A percentile compares a stretch with the other conserved stretches of the same genome.
phyloP scores from a whole-genome alignment of 23 tunicate species.

The Styela clava region DNA sequence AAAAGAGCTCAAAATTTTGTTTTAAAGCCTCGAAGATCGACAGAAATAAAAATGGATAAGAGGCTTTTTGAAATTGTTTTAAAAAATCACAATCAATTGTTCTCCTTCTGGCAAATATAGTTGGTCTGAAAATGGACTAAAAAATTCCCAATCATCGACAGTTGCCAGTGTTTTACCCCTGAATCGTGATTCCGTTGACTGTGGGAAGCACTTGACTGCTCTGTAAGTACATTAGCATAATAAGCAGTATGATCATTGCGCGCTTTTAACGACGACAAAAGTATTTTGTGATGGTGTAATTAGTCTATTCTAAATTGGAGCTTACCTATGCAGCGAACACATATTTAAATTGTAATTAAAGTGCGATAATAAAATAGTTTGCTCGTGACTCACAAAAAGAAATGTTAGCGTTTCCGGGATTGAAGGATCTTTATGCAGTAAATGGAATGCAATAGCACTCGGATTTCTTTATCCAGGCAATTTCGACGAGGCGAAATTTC shows the following conservation, averaged over 20 bases:
- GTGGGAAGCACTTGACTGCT: neutral
- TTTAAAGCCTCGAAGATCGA: too few relatives aligned
- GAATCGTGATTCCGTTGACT: neutral
- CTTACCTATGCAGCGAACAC: neutral
- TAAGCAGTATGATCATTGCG: neutral
- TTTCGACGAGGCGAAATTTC: neutral
- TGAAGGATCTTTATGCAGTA: neutral
- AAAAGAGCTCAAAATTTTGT: too few relatives aligned
- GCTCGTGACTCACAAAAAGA: neutral
- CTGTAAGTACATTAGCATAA: neutral
- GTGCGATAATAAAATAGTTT: neutral
- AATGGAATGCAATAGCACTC: neutral
- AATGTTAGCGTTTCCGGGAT: neutral
- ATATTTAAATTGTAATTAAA: neutral
- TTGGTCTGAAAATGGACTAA: too few relatives aligned
- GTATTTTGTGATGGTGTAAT: neutral
- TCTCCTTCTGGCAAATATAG: too few relatives aligned
- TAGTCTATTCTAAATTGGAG: neutral
- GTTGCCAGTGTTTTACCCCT: neutral
- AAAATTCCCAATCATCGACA: too few relatives aligned
- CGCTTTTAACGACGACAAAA: neutral
- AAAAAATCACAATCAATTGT: too few relatives aligned
- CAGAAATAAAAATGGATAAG: too few relatives aligned
- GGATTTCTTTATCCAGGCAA: too few relatives aligned
- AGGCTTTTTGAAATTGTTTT: too few relatives aligned